Conservation (phyloP, 1,140 invertebrate species). For the Aphelinus certus region DNA sequence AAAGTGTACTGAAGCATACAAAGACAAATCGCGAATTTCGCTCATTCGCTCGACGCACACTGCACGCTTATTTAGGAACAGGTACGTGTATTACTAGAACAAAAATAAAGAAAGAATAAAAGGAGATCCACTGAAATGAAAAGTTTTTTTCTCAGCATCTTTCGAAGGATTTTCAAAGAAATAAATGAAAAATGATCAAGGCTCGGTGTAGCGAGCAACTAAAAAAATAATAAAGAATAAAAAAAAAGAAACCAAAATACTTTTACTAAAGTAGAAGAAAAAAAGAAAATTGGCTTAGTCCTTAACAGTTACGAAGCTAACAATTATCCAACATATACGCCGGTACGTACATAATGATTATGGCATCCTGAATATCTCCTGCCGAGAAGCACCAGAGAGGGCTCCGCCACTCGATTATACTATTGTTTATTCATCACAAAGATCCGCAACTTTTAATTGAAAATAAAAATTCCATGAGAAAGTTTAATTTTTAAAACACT, state of each 20-base stretch:
- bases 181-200: background rate
- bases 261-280: background rate
- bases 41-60: constrained; percentile 23
- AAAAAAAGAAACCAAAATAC: constrained; percentile 13
- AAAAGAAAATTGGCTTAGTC: background rate
- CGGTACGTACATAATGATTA: constrained; percentile 34
- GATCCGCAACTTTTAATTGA: constrained; percentile 22
- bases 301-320: constrained; percentile 30
- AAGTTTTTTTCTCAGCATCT: background rate
- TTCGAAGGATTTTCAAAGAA: too few species aligned
- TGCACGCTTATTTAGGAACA: constrained; percentile 36
- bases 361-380: constrained; percentile 35
- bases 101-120: constrained; percentile 1
- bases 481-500: too few species aligned
- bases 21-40: constrained; percentile 10
- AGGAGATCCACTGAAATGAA: background rate
- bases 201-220: background rate
- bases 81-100: constrained; percentile 28
- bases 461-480: background rate
- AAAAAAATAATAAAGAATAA: background rate
- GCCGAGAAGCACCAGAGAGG: constrained; percentile 22
- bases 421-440: constrained; percentile 7
- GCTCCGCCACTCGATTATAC: constrained; percentile 16
- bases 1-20: background rate
- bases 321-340: constrained; percentile 33